These are phyloP conservation scores for Tauraco hartlaubi DNA, from an alignment of 2,797 vertebrate species.

Conservation along the genomic window DNA sequence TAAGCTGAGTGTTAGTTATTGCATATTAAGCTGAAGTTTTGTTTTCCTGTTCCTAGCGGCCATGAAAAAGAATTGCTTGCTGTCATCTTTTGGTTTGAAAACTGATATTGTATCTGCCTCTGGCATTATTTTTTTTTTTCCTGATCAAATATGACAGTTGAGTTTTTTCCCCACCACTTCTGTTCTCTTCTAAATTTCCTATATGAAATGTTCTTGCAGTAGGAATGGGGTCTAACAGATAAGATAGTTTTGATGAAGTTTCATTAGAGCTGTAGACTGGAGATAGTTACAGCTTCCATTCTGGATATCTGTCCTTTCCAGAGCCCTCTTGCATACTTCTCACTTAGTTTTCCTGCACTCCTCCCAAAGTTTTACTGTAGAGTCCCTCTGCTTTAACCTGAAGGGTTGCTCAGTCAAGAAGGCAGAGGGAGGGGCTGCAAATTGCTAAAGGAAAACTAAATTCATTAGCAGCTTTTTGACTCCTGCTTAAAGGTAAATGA, in stretches of 20 bases:
- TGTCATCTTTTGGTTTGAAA: not conserved
- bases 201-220: not conserved
- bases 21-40: not conserved
- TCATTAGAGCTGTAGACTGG: not conserved
- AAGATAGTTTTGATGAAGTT: not conserved
- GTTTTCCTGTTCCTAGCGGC: not conserved
- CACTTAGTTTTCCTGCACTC: not conserved
- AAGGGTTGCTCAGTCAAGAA: not conserved
- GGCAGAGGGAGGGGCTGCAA: not conserved
- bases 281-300: not conserved
- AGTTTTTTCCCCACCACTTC: fast-evolving
- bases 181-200: not conserved
- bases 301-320: not conserved
- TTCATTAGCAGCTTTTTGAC: not conserved
- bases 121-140: not conserved
- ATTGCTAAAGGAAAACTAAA: not conserved
- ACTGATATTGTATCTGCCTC: not conserved
- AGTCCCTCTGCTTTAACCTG: not conserved
- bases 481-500: not conserved
- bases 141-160: not conserved
- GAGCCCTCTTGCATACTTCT: not conserved
- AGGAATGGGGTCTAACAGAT: not conserved
- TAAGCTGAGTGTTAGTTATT: not conserved
- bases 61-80: not conserved
- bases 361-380: not conserved